Conservation (phyloP, 92 coral and sea anemone species). For the Pocillopora meandrina region DNA sequence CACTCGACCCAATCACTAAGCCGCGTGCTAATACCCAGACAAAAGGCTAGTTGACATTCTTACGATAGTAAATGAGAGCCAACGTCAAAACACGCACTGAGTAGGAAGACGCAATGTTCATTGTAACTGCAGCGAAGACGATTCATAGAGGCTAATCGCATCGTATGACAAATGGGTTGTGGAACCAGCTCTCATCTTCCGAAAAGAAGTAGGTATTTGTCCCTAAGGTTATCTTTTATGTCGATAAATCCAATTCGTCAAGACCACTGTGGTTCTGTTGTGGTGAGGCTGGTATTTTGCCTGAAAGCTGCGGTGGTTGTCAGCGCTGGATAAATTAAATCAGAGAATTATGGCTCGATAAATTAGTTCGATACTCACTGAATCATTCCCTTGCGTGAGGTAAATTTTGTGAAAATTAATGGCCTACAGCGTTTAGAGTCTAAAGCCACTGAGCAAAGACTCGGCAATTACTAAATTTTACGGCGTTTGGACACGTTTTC, state of each 20-base stretch:
- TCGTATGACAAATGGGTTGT: constrained; percentile 17
- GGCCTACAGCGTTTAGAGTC: neutral
- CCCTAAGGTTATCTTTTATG: neutral
- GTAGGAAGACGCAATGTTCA: neutral
- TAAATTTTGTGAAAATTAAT: too few species aligned
- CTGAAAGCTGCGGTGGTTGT: neutral
- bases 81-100: constrained; percentile 19
- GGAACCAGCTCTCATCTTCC: constrained; percentile 35
- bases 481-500: too few species aligned
- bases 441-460: too few species aligned
- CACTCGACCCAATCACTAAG: constrained; percentile 26
- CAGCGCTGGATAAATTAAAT: neutral
- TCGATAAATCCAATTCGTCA: neutral
- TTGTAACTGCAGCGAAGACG: neutral
- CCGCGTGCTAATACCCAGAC: constrained; percentile 18
- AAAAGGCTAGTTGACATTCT: constrained; percentile 45
- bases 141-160: neutral
- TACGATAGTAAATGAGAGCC: constrained; percentile 7
- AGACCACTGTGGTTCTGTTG: constrained; percentile 5
- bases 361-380: neutral
- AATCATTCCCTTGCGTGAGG: constrained; percentile 5
- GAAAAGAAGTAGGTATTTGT: constrained; percentile 21
- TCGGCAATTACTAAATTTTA: too few species aligned
- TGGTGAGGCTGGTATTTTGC: constrained; percentile 40
- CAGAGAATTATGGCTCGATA: neutral